phyloP scores from a whole-genome alignment of 2,113 vertebrate species.

The Ptychochromis oligacanthus region DNA sequence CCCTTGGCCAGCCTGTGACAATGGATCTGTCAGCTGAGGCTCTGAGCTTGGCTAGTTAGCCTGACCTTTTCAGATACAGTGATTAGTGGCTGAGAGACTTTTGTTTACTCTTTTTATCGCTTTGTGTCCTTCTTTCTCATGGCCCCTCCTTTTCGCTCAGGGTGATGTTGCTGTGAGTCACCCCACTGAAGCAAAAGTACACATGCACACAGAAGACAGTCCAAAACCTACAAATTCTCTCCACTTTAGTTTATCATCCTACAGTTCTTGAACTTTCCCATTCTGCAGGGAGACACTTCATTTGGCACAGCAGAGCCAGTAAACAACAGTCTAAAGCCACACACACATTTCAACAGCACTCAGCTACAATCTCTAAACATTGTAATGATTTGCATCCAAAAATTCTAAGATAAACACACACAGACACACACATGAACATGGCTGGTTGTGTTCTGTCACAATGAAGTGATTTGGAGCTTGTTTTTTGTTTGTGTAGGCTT shows the following conservation, averaged over 20 bases:
- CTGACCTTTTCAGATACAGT: constrained; percentile 73
- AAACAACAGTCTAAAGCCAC: constrained; percentile 59
- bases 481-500: constrained; percentile 14
- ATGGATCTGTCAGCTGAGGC: constrained; percentile 60
- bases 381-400: constrained; percentile 27
- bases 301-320: constrained; percentile 42
- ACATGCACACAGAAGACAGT: neutral
- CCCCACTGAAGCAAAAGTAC: constrained; percentile 23
- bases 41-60: constrained; percentile 65
- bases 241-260: constrained; percentile 30
- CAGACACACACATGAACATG: neutral
- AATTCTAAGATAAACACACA: constrained; percentile 16
- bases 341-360: constrained; percentile 51
- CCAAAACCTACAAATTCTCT: constrained; percentile 33
- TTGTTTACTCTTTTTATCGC: constrained; percentile 61
- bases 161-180: constrained; percentile 17
- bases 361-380: constrained; percentile 39
- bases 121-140: constrained; percentile 40
- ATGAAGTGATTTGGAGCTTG: constrained; percentile 27
- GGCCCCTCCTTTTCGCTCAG: constrained; percentile 29
- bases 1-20: constrained; percentile 54
- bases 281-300: constrained; percentile 43
- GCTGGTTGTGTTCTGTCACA: constrained; percentile 13
- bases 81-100: constrained; percentile 69
- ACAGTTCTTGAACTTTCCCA: constrained; percentile 31